A percentile compares a stretch with the other conserved stretches of the same genome.
Evolutionary conservation across 2,888 invertebrate species (phyloP).

Genomic region (Mesorhabditis spiculigera): DNA sequence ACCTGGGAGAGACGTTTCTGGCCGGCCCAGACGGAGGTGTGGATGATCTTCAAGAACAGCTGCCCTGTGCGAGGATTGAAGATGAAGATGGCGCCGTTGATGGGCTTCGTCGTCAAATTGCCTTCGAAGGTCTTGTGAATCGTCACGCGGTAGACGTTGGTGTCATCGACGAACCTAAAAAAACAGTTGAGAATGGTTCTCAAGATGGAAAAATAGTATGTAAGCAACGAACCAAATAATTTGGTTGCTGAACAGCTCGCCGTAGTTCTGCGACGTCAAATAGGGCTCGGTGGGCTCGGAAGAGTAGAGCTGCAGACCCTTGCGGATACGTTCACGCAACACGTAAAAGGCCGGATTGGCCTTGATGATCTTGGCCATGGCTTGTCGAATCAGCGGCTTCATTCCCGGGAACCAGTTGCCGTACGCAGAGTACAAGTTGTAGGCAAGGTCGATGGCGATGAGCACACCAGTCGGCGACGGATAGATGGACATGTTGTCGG

Average conservation of each 20-base stretch:
- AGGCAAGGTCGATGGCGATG: constrained; percentile 94
- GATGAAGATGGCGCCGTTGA: constrained; percentile 99
- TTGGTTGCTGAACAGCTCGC: constrained; percentile 98
- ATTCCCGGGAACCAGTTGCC: constrained; percentile 99
- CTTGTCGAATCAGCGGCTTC: constrained; percentile 81
- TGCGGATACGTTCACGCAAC: constrained; percentile 91
- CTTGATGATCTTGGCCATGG: constrained; percentile 99
- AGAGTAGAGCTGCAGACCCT: constrained; percentile 93
- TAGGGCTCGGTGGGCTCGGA: constrained; percentile 99
- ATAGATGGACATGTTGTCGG: constrained; percentile 99
- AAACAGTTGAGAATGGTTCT: background rate
- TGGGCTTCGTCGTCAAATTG: constrained; percentile 96
- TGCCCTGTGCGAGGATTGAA: constrained; percentile 97
- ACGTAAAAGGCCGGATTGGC: constrained; percentile 98
- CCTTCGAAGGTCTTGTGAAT: constrained; percentile 99
- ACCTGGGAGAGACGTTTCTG: constrained; percentile 97
- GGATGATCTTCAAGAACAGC: constrained; percentile 97
- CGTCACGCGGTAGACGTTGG: constrained; percentile 97
- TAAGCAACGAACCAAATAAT: constrained; percentile 85
- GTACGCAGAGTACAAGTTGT: constrained; percentile 95
- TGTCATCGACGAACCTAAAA: constrained; percentile 93
- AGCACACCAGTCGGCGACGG: constrained; percentile 96
- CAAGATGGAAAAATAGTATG: background rate
- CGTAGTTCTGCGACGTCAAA: constrained; percentile 96
- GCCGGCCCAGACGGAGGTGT: constrained; percentile 99